phyloP scores from a whole-genome alignment of 2,797 vertebrate species.

The Limnodromus scolopaceus region DNA sequence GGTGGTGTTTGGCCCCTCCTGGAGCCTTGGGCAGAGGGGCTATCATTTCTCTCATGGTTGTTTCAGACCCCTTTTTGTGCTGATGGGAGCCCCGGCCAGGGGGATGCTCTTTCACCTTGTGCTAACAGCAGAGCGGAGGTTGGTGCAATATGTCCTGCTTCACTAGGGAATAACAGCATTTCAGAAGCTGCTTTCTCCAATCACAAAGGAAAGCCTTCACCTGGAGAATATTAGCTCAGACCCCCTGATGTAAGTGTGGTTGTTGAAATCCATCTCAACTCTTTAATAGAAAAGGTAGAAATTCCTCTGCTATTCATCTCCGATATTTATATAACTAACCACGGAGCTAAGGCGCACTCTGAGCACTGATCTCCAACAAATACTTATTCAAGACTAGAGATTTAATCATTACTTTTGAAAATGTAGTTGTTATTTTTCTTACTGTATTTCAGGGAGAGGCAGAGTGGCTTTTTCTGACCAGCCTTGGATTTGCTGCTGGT shows the following conservation, averaged over 20 bases:
- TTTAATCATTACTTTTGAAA: conserved; percentile 45
- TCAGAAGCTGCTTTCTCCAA: background rate
- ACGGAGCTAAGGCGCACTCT: background rate
- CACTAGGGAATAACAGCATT: background rate
- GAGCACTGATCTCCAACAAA: conserved; percentile 23
- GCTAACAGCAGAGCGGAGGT: rapidly evolving
- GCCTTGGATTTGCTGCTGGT: background rate
- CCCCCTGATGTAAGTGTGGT: background rate
- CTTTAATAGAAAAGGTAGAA: background rate
- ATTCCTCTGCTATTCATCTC: background rate
- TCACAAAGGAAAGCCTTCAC: background rate
- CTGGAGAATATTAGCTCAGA: background rate
- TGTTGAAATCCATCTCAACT: background rate
- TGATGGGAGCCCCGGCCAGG: rapidly evolving
- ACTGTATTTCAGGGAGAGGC: background rate
- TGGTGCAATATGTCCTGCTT: background rate
- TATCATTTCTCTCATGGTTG: rapidly evolving
- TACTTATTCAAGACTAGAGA: background rate
- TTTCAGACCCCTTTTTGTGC: background rate
- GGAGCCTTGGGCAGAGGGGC: background rate
- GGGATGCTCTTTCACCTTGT: background rate
- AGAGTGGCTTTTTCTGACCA: background rate
- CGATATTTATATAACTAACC: background rate
- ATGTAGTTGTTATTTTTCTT: conserved; percentile 1
- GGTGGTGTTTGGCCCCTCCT: rapidly evolving